Percentiles rank a stretch among this genome's conserved stretches.
phyloP scores from a whole-genome alignment of 2,797 vertebrate genomes.

The Balearica regulorum region DNA sequence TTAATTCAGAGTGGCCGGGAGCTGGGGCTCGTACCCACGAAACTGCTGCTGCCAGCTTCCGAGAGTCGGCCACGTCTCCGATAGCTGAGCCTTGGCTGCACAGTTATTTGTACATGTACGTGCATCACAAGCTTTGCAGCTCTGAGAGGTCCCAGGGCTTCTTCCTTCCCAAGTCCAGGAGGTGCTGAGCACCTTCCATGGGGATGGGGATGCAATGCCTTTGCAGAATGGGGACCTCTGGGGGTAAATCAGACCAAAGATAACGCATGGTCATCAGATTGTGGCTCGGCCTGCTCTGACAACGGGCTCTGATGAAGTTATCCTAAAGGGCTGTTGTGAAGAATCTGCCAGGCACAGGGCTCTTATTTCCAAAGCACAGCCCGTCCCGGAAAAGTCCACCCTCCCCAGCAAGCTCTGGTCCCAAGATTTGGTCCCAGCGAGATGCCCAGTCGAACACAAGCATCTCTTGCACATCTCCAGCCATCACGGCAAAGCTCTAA shows the following conservation, averaged over 20 bases:
- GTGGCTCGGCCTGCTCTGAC: not conserved
- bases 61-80: not conserved
- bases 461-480: not conserved
- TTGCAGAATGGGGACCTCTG: not conserved
- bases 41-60: not conserved
- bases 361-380: not conserved
- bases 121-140: not conserved
- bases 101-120: not conserved
- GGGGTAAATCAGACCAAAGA: not conserved
- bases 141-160: not conserved
- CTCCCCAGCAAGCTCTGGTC: not conserved
- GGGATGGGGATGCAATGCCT: not conserved
- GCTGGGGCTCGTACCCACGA: not conserved
- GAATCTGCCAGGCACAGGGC: not conserved
- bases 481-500: not conserved
- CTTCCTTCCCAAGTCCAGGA: not conserved
- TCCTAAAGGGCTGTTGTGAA: not conserved
- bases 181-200: not conserved
- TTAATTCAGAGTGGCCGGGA: not conserved
- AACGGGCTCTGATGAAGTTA: constrained; percentile 15
- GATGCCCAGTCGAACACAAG: fast-evolving
- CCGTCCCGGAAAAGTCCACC: not conserved
- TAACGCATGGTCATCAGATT: fast-evolving
- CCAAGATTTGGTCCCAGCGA: not conserved
- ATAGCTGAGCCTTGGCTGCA: not conserved